A percentile compares a stretch with the other conserved stretches of the same genome.
Evolutionary conservation across 2,888 invertebrate species (phyloP).

Genomic region (Alentia gelatinosa): DNA sequence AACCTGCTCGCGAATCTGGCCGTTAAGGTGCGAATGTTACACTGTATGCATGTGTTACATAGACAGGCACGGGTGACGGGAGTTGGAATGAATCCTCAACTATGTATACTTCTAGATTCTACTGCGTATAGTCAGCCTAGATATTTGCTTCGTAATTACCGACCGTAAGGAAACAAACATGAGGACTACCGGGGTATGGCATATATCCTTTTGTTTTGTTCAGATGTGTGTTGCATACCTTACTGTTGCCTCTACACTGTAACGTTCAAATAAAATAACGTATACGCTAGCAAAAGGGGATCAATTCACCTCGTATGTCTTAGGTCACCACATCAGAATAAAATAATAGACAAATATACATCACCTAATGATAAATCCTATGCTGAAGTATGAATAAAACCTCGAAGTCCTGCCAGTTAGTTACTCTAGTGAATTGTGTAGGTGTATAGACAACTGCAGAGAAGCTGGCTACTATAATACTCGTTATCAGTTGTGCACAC

Average conservation of each 20-base stretch:
- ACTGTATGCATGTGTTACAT: background rate
- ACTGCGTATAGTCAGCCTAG: background rate
- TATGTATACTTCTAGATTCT: background rate
- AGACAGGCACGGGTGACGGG: conserved; percentile 42
- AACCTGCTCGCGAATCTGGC: background rate
- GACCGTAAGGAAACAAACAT: background rate
- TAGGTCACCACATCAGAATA: background rate
- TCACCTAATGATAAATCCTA: background rate
- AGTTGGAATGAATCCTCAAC: background rate
- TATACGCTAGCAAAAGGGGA: background rate
- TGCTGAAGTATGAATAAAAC: background rate
- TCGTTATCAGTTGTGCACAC: background rate
- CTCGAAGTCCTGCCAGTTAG: background rate
- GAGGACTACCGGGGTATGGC: background rate
- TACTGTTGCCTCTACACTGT: background rate
- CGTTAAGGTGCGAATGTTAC: background rate
- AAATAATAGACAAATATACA: conserved; percentile 28
- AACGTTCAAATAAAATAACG: background rate
- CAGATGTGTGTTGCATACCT: background rate
- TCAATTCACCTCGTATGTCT: background rate
- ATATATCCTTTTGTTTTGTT: background rate
- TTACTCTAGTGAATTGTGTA: background rate
- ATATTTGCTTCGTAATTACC: background rate
- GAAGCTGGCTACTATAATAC: background rate
- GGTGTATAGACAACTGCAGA: background rate